phyloP scores from a whole-genome alignment of 2,888 invertebrate species.

The Maniola hyperantus region DNA sequence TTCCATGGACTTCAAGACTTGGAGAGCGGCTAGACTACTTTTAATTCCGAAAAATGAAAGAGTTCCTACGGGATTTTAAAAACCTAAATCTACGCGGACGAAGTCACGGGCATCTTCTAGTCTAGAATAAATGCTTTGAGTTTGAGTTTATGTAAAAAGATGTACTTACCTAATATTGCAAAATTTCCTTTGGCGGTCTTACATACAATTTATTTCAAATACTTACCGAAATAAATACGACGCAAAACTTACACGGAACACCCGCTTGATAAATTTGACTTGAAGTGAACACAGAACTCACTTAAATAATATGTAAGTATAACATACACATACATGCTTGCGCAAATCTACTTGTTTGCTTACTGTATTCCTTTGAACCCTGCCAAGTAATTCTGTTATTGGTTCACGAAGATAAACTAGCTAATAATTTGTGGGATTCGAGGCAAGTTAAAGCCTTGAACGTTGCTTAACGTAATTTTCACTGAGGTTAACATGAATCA shows the following conservation, averaged over 20 bases:
- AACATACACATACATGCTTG: neutral
- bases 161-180: no score
- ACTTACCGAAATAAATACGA: neutral
- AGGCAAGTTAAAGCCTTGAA: constrained; percentile 11
- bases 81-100: no score
- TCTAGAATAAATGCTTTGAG: no score
- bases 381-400: constrained; percentile 24
- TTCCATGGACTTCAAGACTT: no score
- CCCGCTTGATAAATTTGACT: neutral
- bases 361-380: constrained; percentile 20
- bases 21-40: no score
- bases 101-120: no score
- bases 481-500: constrained; percentile 12
- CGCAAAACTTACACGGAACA: neutral
- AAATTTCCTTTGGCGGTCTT: no score
- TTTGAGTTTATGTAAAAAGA: no score
- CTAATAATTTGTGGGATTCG: constrained; percentile 11
- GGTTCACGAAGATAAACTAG: constrained; percentile 18
- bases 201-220: neutral
- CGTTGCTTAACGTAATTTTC: constrained; percentile 15
- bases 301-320: neutral
- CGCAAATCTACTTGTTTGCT: constrained; percentile 17
- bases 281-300: neutral
- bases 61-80: no score
- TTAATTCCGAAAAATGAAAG: no score